These are phyloP conservation scores for Polydesmus complanatus DNA, from an alignment of 2,888 invertebrate genomes.

Conservation along the genomic window DNA sequence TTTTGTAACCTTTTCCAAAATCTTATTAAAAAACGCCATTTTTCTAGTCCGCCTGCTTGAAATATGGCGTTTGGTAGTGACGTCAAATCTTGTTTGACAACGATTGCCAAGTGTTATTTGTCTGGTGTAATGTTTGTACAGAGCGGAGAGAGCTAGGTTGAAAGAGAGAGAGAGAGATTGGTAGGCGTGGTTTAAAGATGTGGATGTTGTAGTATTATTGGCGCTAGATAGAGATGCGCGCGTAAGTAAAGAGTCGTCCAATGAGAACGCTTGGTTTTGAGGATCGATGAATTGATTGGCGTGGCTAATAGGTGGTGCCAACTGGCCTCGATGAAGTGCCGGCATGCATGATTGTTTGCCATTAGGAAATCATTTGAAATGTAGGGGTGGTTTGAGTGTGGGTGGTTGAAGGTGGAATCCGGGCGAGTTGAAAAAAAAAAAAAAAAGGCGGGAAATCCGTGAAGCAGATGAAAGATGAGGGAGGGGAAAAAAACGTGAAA, in stretches of 20 bases:
- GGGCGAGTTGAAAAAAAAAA: not conserved
- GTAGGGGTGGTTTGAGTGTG: not conserved
- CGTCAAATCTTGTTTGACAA: not conserved
- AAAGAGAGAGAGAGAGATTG: too few relatives aligned
- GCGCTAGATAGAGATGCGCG: too few relatives aligned
- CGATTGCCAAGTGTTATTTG: not conserved
- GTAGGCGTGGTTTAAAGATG: too few relatives aligned
- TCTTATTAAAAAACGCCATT: too few relatives aligned
- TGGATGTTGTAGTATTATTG: too few relatives aligned
- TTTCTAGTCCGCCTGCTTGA: too few relatives aligned
- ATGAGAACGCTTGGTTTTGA: not conserved
- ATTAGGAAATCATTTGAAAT: not conserved
- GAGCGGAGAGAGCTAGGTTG: not conserved
- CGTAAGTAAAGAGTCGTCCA: too few relatives aligned
- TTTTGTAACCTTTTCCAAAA: too few relatives aligned
- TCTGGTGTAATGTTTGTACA: not conserved
- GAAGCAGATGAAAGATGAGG: too few relatives aligned
- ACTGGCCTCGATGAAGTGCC: conserved; percentile 11
- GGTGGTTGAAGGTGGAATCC: not conserved
- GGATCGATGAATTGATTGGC: conserved; percentile 9
- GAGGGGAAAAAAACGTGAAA: too few relatives aligned
- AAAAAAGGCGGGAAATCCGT: too few relatives aligned
- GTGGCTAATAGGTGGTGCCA: conserved; percentile 6
- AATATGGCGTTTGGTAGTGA: not conserved
- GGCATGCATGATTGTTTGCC: not conserved